These are phyloP conservation scores for Microtus ochrogaster DNA, from an alignment of 2,113 vertebrate species.

Conservation along the genomic window DNA sequence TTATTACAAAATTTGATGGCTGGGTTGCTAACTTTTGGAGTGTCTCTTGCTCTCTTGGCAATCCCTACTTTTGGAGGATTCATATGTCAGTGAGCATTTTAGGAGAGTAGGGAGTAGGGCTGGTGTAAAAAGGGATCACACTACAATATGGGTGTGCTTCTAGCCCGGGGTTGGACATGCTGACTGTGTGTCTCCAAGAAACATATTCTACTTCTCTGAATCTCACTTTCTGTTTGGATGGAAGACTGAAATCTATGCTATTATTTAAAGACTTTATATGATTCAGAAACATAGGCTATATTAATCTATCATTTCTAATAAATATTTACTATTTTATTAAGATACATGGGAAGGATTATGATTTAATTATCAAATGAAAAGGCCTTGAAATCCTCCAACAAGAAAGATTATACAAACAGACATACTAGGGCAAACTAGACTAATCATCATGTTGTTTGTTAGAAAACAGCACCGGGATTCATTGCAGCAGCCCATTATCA, in stretches of 20 bases:
- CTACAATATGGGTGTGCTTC: not conserved
- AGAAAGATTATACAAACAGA: not conserved
- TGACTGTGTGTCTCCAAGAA: not conserved
- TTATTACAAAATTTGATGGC: constrained; percentile 3
- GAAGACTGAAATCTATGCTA: not conserved
- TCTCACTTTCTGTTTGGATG: not conserved
- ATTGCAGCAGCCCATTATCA: constrained; percentile 6
- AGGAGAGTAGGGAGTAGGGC: rapidly evolving
- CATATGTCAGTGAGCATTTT: not conserved
- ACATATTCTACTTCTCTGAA: not conserved
- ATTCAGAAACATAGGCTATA: not conserved
- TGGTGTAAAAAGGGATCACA: not conserved
- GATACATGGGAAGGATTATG: not conserved
- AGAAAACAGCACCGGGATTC: constrained; percentile 1
- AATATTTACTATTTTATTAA: constrained; percentile 52
- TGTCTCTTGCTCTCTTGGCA: not conserved
- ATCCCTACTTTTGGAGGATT: not conserved
- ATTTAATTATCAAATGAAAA: constrained; percentile 56
- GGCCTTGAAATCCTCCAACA: not conserved
- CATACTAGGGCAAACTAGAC: not conserved
- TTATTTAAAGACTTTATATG: not conserved
- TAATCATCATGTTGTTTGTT: constrained; percentile 20
- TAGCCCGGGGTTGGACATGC: not conserved
- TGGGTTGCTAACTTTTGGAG: not conserved
- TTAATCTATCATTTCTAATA: not conserved